Evolutionary conservation across 1,140 invertebrate species (phyloP).

Genomic region (Zaprionus kolodkinae): DNA sequence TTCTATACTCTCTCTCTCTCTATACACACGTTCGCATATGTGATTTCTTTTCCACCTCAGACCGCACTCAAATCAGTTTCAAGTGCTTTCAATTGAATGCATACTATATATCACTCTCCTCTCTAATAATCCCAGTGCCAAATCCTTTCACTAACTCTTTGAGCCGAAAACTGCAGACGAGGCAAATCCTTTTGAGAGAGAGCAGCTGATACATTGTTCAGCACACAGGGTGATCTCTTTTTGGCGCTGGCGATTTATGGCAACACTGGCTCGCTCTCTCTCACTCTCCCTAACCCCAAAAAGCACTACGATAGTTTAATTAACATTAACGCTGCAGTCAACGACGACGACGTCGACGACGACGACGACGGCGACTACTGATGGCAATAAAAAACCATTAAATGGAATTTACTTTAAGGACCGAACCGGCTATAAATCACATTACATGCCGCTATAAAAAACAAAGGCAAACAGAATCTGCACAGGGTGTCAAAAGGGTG

Average conservation of each 20-base stretch:
- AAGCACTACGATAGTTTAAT: slow-evolving; percentile 76
- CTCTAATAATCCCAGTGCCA: slow-evolving; percentile 9
- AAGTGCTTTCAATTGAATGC: slow-evolving; percentile 25
- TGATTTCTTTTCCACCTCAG: slow-evolving; percentile 5
- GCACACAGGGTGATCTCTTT: background rate
- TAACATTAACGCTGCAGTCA: slow-evolving; percentile 61
- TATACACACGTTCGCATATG: background rate
- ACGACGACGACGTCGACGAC: background rate
- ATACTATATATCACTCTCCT: slow-evolving; percentile 25
- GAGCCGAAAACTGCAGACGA: slow-evolving; percentile 48
- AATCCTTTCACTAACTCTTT: slow-evolving; percentile 32
- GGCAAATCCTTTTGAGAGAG: slow-evolving; percentile 36
- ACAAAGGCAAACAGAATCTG: slow-evolving; percentile 60
- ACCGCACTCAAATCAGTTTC: slow-evolving; percentile 2
- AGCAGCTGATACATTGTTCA: slow-evolving; percentile 43
- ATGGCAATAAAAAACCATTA: slow-evolving; percentile 82
- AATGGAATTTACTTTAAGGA: slow-evolving; percentile 82
- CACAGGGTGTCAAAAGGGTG: background rate
- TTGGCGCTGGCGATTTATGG: slow-evolving; percentile 53
- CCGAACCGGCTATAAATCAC: slow-evolving; percentile 80
- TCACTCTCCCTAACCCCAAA: background rate
- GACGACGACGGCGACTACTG: slow-evolving; percentile 76
- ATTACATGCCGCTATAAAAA: slow-evolving; percentile 80
- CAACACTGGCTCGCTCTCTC: background rate
- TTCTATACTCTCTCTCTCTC: too few species aligned